Conservation (phyloP, 2,113 vertebrate species). For the Mungos mungo region DNA sequence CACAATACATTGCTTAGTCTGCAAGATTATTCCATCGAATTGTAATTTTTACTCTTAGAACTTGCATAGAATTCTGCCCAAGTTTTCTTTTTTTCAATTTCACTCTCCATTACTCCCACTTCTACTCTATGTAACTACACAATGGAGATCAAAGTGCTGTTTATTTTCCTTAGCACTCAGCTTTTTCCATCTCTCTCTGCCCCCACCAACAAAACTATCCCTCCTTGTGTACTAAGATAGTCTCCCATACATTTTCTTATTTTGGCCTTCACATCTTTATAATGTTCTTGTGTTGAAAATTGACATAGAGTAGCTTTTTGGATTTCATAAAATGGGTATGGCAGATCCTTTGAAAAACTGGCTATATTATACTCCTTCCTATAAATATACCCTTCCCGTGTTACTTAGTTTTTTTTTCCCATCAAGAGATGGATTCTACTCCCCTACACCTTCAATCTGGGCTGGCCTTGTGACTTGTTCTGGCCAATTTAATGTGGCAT, state of each 20-base stretch:
- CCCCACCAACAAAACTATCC: background rate
- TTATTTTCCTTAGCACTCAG: slow-evolving; percentile 29
- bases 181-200: background rate
- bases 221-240: background rate
- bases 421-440: background rate
- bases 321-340: background rate
- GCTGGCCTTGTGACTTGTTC: background rate
- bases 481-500: background rate
- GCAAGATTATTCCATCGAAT: slow-evolving; percentile 47
- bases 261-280: background rate
- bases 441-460: background rate
- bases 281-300: background rate
- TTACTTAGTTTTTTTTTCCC: background rate
- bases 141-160: background rate
- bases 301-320: background rate
- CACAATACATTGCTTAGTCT: slow-evolving; percentile 42
- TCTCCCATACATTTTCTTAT: slow-evolving; percentile 16
- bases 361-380: background rate
- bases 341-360: background rate
- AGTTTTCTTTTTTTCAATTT: slow-evolving; percentile 66
- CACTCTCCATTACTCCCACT: slow-evolving; percentile 48
- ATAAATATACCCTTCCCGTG: background rate
- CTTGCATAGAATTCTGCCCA: slow-evolving; percentile 46
- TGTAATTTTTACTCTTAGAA: slow-evolving; percentile 58
- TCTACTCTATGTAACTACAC: slow-evolving; percentile 2